A percentile compares a stretch with the other conserved stretches of the same genome.
Conservation (phyloP, 2,888 invertebrate species). For the Phragmatobia fuliginosa region DNA sequence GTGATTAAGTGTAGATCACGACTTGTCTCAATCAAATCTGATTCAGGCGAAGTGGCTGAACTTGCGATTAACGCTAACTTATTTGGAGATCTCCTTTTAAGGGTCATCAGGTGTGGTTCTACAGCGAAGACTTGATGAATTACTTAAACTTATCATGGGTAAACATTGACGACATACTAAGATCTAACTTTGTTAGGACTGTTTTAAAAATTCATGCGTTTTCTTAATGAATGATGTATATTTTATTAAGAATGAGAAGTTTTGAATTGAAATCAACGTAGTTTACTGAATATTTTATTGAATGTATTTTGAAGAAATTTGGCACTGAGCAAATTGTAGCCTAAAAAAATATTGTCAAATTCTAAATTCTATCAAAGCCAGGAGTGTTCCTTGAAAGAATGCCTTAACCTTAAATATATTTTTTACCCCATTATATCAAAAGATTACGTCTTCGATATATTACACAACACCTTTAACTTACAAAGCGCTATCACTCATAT, state of each 20-base stretch:
- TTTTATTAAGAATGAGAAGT: no score
- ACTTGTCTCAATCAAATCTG: conserved; percentile 65
- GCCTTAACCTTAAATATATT: no score
- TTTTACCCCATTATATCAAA: neutral
- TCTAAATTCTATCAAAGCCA: no score
- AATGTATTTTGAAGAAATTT: neutral
- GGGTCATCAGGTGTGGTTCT: conserved; percentile 51
- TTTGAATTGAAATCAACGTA: no score
- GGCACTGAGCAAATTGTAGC: neutral
- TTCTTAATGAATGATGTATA: no score
- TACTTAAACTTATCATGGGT: no score
- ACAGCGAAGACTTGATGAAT: conserved; percentile 15
- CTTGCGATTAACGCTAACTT: conserved; percentile 47
- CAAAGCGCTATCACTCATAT: conserved; percentile 31
- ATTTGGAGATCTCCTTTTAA: conserved; percentile 64
- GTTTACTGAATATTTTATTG: no score
- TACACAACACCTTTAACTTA: neutral
- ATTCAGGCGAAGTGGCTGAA: conserved; percentile 64
- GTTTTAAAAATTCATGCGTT: no score
- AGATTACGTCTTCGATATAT: neutral
- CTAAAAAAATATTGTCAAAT: no score
- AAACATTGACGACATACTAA: neutral
- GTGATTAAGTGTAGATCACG: conserved; percentile 53
- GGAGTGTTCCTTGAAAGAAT: no score
- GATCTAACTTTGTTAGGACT: no score